A percentile compares a stretch with the other conserved stretches of the same genome.
phyloP scores from a whole-genome alignment of 2,797 vertebrate species.

The Sternarchorhynchus goeldii region DNA sequence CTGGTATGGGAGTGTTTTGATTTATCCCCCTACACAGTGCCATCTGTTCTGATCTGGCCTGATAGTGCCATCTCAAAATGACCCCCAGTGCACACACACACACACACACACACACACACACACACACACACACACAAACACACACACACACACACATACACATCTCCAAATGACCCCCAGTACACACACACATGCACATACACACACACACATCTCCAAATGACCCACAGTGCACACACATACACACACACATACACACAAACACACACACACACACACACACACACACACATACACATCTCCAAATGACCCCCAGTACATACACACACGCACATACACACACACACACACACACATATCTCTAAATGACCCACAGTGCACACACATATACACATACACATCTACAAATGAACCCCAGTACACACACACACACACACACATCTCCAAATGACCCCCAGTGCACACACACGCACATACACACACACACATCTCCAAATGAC shows the following conservation, averaged over 20 bases:
- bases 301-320: no score
- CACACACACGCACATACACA: no score
- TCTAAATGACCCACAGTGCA: no score
- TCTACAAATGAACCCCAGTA: no score
- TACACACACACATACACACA: not conserved
- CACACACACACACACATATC: no score
- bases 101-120: constrained; percentile 27
- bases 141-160: constrained; percentile 36
- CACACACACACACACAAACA: constrained; percentile 27
- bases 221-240: constrained; percentile 48
- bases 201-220: constrained; percentile 33
- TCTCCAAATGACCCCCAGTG: no score
- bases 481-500: no score
- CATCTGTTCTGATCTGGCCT: constrained; percentile 39
- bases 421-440: no score
- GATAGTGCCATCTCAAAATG: constrained; percentile 32
- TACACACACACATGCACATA: constrained; percentile 31
- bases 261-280: no score
- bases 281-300: no score
- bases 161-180: constrained; percentile 44
- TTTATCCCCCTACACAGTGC: constrained; percentile 7
- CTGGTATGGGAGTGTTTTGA: not conserved
- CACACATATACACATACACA: no score
- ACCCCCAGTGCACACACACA: constrained; percentile 46
- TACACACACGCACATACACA: no score